Base-by-base conservation (phyloP, 2,113 vertebrate genomes). In the Cheilinus undulatus region DNA sequence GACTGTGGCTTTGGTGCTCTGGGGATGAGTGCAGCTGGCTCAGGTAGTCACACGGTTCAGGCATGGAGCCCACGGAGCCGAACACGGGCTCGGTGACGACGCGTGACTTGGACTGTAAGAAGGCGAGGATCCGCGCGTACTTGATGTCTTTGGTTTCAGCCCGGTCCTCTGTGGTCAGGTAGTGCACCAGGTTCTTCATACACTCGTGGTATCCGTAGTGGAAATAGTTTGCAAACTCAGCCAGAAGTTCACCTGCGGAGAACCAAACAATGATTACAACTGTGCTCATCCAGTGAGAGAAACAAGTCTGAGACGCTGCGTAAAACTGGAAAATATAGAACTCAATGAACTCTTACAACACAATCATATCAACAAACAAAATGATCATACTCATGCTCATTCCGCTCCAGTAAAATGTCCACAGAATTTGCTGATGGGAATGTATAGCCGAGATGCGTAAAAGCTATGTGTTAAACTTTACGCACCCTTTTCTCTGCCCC, bases 221-320 rank as follows among this genome's bases (percentile, higher is more conserved):
- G 83, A 99, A 99, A 67, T 99, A 99, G 89, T 97, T 98, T n/a
- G 98, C 96, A 73, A 99, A 99, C 84, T 99, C 98, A n/a, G 96
- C 94, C 54, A 99, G 90, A 45, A 99, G 92, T 73, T 99, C 98
- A 87, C 95, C 95, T 94, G 87, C 24, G 77, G 76, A 15, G 11
- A 78, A 53, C 4, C 2, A 48, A 59, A 6, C 20, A 19, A 10
- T n/a, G 12, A 23, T 84, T 58, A 73, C 6, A 54, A 42, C 8
- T 14, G 34, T 10, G 53, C 2, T 3, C 3, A 20, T 4, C 23
- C 7, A 12, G 57, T 1, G n/a, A 11, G 3, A n/a, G 6, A 1
- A 15, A 30, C 20, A 26, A 19, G 9, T 22, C 5, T n/a, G 27
- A 7, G 7, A 12, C 50, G 10, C 42, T 76, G 75, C 75, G 72